Evolutionary conservation across 1,140 invertebrate genomes (phyloP), one percentile per base, ranked within the genome.

Genomic region (Scaptomyza pallida): DNA sequence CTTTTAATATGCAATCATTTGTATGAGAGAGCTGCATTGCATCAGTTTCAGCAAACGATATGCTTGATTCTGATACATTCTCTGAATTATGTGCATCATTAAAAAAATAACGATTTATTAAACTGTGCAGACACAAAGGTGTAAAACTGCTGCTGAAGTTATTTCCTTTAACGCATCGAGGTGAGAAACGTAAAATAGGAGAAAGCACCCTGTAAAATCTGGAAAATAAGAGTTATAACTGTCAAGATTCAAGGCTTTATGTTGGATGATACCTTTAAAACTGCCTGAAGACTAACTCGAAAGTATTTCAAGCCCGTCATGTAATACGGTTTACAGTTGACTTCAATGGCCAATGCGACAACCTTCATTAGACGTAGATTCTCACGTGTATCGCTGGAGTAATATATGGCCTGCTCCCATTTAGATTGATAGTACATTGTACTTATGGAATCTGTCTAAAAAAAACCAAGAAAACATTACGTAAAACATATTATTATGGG

Each of bases 1-100:
- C 77, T 86, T 81, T 86, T 86, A 77, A 85, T 86, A 86, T 71
- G 74, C 81, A 86, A 81, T 86, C 81, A 85, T 86, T 81, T 81
- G 73, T 72, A 64, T 67, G 63, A 55, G 23, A 59, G 76, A 30
- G 6, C 1, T 57, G 47, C 44, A 15, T 21, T 47, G 48, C 52
- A 35, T 23, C 45, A 67, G 26, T 48, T 41, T 9, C 60, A 30
- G 23, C 43, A 51, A n/a, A 33, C 55, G 5, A 35, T 35, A 74
- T 40, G 9, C 41, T 17, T 17, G 37, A 44, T 51, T 23, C 45
- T 16, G 37, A 56, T 13, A 60, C 5, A 30, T 30, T 30, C 33
- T n/a, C 30, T 50, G 30, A 43, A 60, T 44, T 70, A 55, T 62
- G n/a, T n/a, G 43, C 56, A 33, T 48, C 60, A 85, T 80, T 83